Percentiles rank a stretch among this genome's conserved stretches.
phyloP scores from a whole-genome alignment of 2,113 vertebrate species.

The Carassius carassius region DNA sequence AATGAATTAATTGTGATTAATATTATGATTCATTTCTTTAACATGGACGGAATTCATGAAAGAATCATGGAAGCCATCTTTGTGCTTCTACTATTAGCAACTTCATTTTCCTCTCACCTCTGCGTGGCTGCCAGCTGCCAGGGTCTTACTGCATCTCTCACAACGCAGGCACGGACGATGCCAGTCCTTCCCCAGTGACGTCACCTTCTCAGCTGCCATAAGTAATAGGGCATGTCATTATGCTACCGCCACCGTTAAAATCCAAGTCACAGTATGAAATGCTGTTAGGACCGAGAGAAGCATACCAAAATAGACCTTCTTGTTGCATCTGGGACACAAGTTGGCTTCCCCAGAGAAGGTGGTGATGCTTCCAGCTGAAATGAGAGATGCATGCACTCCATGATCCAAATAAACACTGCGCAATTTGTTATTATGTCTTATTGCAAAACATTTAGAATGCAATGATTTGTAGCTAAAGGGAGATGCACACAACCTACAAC shows the following conservation, averaged over 20 bases:
- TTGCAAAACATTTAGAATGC: background rate
- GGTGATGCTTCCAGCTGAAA: conserved; percentile 87
- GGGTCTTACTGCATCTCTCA: conserved; percentile 92
- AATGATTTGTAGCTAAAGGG: background rate
- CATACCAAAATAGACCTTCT: conserved; percentile 97
- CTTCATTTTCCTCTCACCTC: conserved; percentile 78
- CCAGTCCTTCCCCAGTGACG: conserved; percentile 97
- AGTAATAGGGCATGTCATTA: conserved; percentile 11
- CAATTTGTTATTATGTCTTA: background rate
- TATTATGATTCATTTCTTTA: background rate
- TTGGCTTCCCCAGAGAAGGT: conserved; percentile 95
- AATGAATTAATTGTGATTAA: no score
- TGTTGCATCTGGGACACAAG: conserved; percentile 89
- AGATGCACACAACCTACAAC: background rate
- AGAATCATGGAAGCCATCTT: background rate
- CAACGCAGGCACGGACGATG: conserved; percentile 95
- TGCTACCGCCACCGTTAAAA: background rate
- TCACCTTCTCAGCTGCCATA: conserved; percentile 93
- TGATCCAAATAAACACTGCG: background rate
- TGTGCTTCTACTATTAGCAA: background rate
- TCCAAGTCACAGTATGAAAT: background rate
- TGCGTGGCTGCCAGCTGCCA: conserved; percentile 89
- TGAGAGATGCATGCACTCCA: background rate
- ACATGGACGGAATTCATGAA: background rate
- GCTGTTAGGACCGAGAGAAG: background rate